phyloP scores from a whole-genome alignment of 1,140 invertebrate species.

The fruit fly (Drosophila melanogaster) region Release_6_plus_ISO1_MT NT_033777.3:28365501-28366000 shows the following conservation, averaged over 20 bases:
- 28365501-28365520: conserved; percentile 42
- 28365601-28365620: no score
- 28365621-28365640: no score
- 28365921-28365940: conserved; percentile 27
- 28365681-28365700: not conserved
- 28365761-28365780: conserved; percentile 25
- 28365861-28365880: conserved; percentile 55
- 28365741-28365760: conserved; percentile 16
- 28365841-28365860: conserved; percentile 53
- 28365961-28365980: conserved; percentile 41
- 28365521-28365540: conserved; percentile 23
- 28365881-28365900: conserved; percentile 44
- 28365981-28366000: conserved; percentile 2
- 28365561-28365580: not conserved
- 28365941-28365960: conserved; percentile 16
- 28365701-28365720: conserved; percentile 28
- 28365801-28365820: conserved; percentile 40
- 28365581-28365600: not conserved
- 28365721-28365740: conserved; percentile 39
- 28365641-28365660: no score
- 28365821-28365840: conserved; percentile 27
- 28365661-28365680: not conserved
- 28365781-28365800: conserved; percentile 17
- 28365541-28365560: not conserved
- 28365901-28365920: conserved; percentile 56